These are phyloP conservation scores for Lophura swinhoii DNA, from an alignment of 2,797 vertebrate genomes.

Conservation along the genomic window DNA sequence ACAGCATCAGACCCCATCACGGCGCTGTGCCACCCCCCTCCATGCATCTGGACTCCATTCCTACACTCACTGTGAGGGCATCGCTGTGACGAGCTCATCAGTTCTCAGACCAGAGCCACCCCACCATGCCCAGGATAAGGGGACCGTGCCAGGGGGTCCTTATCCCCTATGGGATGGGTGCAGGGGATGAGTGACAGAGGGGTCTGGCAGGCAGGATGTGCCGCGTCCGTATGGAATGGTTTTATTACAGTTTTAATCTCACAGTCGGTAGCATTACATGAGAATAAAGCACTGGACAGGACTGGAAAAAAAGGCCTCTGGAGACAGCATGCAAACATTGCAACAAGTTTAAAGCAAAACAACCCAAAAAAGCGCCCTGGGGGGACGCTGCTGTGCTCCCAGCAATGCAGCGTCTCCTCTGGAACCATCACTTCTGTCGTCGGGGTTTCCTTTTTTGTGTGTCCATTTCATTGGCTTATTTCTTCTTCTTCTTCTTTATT, in stretches of 20 bases:
- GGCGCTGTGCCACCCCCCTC: too few species aligned
- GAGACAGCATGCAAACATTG: conserved; percentile 85
- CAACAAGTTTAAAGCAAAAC: conserved; percentile 80
- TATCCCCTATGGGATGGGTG: too few species aligned
- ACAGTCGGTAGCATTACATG: conserved; percentile 83
- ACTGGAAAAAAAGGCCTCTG: conserved; percentile 80
- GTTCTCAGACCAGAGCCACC: background rate
- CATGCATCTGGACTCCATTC: rapidly evolving
- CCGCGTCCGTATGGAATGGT: conserved; percentile 74
- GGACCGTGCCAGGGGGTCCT: background rate
- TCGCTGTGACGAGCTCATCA: rapidly evolving
- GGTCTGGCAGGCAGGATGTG: background rate
- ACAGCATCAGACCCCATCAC: rapidly evolving
- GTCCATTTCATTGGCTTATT: conserved; percentile 39
- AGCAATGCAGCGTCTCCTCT: background rate
- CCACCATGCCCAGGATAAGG: too few species aligned
- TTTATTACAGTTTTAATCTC: conserved; percentile 85
- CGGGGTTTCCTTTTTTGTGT: conserved; percentile 26
- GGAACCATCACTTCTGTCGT: conserved; percentile 55
- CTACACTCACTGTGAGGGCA: background rate
- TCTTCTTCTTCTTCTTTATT: conserved; percentile 37
- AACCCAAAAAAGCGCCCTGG: conserved; percentile 66
- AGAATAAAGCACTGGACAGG: conserved; percentile 84
- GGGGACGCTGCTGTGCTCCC: conserved; percentile 14
- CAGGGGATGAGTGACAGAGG: background rate